Percentiles rank a stretch among this genome's conserved stretches.
phyloP scores from a whole-genome alignment of 2,888 invertebrate species.

The Diarsia dahlii region DNA sequence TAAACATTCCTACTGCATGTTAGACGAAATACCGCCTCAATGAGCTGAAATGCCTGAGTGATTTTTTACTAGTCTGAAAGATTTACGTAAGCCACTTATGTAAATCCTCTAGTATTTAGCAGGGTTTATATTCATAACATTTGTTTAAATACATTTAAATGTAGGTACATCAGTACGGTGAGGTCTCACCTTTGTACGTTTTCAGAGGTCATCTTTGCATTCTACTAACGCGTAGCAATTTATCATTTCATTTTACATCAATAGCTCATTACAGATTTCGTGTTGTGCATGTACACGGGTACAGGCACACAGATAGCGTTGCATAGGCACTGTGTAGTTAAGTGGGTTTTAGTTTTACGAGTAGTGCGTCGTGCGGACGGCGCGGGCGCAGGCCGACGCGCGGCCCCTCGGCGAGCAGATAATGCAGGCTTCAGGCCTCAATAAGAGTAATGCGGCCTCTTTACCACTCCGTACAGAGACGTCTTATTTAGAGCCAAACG shows the following conservation, averaged over 20 bases:
- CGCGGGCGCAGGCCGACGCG: slow-evolving; percentile 50
- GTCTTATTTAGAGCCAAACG: slow-evolving; percentile 89
- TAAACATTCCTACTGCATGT: neutral
- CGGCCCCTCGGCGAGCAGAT: slow-evolving; percentile 82
- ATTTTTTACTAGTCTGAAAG: slow-evolving; percentile 6
- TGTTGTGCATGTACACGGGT: slow-evolving; percentile 45
- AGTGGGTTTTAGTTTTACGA: slow-evolving; percentile 62
- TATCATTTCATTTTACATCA: slow-evolving; percentile 68
- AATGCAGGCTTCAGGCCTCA: slow-evolving; percentile 85
- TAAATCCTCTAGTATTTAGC: slow-evolving; percentile 54
- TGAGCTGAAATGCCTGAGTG: neutral
- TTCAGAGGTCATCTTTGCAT: slow-evolving; percentile 67
- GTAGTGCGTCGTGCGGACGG: slow-evolving; percentile 71
- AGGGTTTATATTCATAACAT: slow-evolving; percentile 45
- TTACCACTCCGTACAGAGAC: slow-evolving; percentile 86
- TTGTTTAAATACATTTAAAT: slow-evolving; percentile 63
- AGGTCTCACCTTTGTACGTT: slow-evolving; percentile 65
- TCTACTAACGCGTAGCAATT: slow-evolving; percentile 61
- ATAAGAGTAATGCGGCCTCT: slow-evolving; percentile 88
- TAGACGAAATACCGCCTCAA: slow-evolving; percentile 1
- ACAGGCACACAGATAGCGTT: slow-evolving; percentile 26
- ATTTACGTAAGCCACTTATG: slow-evolving; percentile 17
- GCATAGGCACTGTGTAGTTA: slow-evolving; percentile 49
- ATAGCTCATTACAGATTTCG: slow-evolving; percentile 66
- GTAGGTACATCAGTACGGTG: slow-evolving; percentile 39